Base-by-base conservation (phyloP, 2,888 invertebrate genomes). In the Drosophila robusta region DNA sequence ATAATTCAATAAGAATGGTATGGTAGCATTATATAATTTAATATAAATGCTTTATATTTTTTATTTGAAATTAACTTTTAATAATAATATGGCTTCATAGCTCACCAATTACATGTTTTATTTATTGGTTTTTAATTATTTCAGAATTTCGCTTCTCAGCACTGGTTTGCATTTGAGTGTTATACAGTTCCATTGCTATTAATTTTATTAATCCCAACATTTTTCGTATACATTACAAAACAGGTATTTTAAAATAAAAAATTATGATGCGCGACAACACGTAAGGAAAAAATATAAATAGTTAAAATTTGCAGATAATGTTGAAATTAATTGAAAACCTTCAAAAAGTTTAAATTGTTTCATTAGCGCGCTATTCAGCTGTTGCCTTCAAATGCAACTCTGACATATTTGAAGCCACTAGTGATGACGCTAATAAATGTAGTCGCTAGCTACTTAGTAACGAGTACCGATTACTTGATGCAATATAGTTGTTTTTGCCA, bases 361-460 rank as follows among this genome's bases (percentile, higher is more conserved):
- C 1, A 3, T 42, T 49, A 4, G 56, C 64, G 75, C 56, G 65
- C 50, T 7, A 14, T n/a, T 18, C 11, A 9, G 12, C n/a, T 39
- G 32, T 22, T 49, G 38, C 11, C n/a, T 24, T 12, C 2, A 65
- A 65, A 65, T 68, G 55, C 74, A 75, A 45, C 74, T 14, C 75
- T 75, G 58, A 2, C 3, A 3, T 7, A 6, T 16, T 32, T 12
- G 3, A 4, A 29, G 11, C 4, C 12, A 9, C 3, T 7, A 65
- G 74, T 52, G 74, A 18, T 75, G 74, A 7, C 41, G 12, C 18
- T 5, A 2, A 9, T 39, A 38, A 51, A 7, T 11, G 6, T 49
- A n/a, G 7, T 51, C 34, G 12, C 22, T 34, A 26, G n/a, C 5
- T 51, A 58, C 29, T 22, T 32, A 6, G 6, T 50, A 11, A n/a